phyloP scores from a whole-genome alignment of 2,888 invertebrate genomes.

The Oxyteleia sp. region DNA sequence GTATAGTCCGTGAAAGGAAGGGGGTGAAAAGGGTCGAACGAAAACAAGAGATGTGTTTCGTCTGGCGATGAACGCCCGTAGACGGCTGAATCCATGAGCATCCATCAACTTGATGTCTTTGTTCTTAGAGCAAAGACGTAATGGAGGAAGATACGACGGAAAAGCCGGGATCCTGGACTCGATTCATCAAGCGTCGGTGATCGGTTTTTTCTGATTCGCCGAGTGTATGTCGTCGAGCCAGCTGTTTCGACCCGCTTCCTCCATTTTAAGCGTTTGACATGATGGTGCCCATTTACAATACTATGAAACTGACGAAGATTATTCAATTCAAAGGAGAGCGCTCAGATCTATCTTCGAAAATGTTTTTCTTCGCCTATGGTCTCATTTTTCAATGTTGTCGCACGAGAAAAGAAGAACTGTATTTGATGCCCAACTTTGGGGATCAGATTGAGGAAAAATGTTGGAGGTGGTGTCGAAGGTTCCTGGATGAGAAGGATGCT shows the following conservation, averaged over 20 bases:
- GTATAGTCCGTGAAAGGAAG: conserved; percentile 55
- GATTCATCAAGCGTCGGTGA: conserved; percentile 87
- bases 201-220: conserved; percentile 82
- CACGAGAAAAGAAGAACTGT: conserved; percentile 41
- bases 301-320: conserved; percentile 78
- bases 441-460: conserved; percentile 34
- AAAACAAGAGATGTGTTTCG: conserved; percentile 80
- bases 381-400: conserved; percentile 66
- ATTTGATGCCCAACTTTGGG: conserved; percentile 25
- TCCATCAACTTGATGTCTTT: conserved; percentile 87
- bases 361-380: conserved; percentile 58
- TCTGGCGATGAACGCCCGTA: conserved; percentile 79
- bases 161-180: conserved; percentile 78
- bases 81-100: conserved; percentile 78
- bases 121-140: conserved; percentile 83
- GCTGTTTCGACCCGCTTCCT: conserved; percentile 79
- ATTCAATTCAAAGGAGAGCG: conserved; percentile 79
- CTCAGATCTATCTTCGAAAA: conserved; percentile 61
- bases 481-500: not conserved
- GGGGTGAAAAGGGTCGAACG: conserved; percentile 75
- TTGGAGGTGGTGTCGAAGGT: not conserved
- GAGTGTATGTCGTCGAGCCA: conserved; percentile 75
- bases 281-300: conserved; percentile 80
- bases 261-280: conserved; percentile 79
- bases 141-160: conserved; percentile 74